Conservation (phyloP, 2,113 vertebrate genomes). For the Vulpes vulpes region DNA sequence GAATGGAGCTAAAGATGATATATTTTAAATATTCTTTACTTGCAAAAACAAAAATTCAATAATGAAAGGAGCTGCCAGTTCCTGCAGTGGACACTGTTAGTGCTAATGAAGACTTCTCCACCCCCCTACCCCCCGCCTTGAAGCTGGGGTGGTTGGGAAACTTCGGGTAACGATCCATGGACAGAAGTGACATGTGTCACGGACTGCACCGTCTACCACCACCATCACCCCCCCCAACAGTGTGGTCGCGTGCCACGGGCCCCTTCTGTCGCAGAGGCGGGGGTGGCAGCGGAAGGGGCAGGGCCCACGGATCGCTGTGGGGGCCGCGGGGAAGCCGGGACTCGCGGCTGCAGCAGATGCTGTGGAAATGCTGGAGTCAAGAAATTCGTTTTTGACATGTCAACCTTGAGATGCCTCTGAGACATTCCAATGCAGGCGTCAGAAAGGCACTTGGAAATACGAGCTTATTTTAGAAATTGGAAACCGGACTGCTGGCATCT, state of each 20-base stretch:
- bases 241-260: not conserved
- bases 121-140: too few species aligned
- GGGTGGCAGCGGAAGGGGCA: not conserved
- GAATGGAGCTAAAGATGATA: not conserved
- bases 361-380: not conserved
- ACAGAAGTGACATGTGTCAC: not conserved
- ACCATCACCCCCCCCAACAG: accelerated
- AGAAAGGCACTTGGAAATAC: not conserved
- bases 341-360: too few species aligned
- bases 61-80: not conserved
- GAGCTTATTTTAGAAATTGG: not conserved
- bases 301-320: accelerated
- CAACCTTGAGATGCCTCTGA: not conserved
- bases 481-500: not conserved
- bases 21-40: not conserved
- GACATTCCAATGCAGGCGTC: not conserved
- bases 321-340: not conserved
- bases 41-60: not conserved
- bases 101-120: not conserved
- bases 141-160: not conserved
- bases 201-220: not conserved
- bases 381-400: not conserved
- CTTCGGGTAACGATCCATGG: not conserved
- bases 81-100: not conserved
- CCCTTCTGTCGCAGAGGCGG: not conserved